Evolutionary conservation across 2,797 vertebrate species (phyloP), one percentile per base, ranked within the genome.

Genomic region (Takifugu ocellatus): DNA sequence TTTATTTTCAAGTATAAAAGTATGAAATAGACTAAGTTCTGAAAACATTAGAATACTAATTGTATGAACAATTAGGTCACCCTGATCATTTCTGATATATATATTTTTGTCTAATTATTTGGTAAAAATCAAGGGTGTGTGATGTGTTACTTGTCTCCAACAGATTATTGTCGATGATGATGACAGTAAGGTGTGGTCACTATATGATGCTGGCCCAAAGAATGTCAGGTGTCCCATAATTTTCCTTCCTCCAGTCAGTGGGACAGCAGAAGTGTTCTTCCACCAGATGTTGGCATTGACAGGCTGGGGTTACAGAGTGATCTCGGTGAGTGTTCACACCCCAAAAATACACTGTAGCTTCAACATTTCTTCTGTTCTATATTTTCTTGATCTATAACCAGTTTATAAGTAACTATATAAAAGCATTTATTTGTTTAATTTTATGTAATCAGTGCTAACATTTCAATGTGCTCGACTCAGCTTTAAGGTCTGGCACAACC

Each of bases 161-260:
- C 81, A 98, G 97, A 97, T 99, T 51, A 99, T 99, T 10, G 97
- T 99, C 6, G 97, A 99, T 0, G 97, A 99, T 27, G 97, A 99
- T 0, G 97, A 99, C 90, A 98, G 95, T 62, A 99, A 99, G 82
- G 94, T 99, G 50, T 99, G 97, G 97, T 96, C 97, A 0, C 84
- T 99, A 54, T 99, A 99, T 5, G 97, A 99, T 7, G 95, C 97
- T 0, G 97, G 97, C 24, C 96, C 96, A 0, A 93, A 95, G 81
- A 97, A 81, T 77, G 94, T 99, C 80, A 82, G 97, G 25, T 99
- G 97, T 75, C 97, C 97, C 0, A 94, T 99, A 84, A 94, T 99
- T 81, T 93, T 98, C 66, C 93, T 99, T 1, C 97, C 97, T 4
- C 96, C 97, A 0, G 97, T 99, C 66, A 99, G 97, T 2, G 97